These are phyloP conservation scores for Hirtodrosophila trivittata DNA, from an alignment of 2,888 invertebrate species.

Conservation along the genomic window DNA sequence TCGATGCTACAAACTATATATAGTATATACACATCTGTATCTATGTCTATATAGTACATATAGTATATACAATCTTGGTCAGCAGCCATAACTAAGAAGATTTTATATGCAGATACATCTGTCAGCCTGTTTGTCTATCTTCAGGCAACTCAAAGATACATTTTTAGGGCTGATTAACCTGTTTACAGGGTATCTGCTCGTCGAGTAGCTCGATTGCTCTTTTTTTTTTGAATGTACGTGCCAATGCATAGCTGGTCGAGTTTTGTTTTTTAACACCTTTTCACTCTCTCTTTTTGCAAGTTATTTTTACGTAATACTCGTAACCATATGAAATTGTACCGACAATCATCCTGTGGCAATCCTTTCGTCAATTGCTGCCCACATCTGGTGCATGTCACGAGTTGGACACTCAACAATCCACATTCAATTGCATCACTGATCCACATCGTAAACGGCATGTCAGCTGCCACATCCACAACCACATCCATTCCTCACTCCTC, in stretches of 20 bases:
- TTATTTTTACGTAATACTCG: conserved; percentile 25
- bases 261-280: conserved; percentile 7
- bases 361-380: conserved; percentile 40
- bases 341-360: conserved; percentile 47
- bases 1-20: too few species aligned
- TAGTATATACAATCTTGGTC: too few species aligned
- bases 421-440: conserved; percentile 57
- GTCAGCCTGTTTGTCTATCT: too few species aligned
- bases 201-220: too few species aligned
- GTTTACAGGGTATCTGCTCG: too few species aligned
- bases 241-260: not conserved
- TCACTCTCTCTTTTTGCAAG: not conserved
- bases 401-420: conserved; percentile 40
- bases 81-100: too few species aligned
- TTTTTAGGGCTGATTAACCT: too few species aligned
- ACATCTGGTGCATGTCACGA: conserved; percentile 48
- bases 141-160: too few species aligned
- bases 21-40: too few species aligned
- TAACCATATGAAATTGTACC: conserved; percentile 15
- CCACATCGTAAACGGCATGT: conserved; percentile 48
- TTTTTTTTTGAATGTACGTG: too few species aligned
- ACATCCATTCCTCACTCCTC: conserved; percentile 5
- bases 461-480: conserved; percentile 35
- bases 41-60: too few species aligned
- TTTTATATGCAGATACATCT: too few species aligned